Conservation (phyloP, 2,113 vertebrate genomes). For the Protomyctophum bolini region DNA sequence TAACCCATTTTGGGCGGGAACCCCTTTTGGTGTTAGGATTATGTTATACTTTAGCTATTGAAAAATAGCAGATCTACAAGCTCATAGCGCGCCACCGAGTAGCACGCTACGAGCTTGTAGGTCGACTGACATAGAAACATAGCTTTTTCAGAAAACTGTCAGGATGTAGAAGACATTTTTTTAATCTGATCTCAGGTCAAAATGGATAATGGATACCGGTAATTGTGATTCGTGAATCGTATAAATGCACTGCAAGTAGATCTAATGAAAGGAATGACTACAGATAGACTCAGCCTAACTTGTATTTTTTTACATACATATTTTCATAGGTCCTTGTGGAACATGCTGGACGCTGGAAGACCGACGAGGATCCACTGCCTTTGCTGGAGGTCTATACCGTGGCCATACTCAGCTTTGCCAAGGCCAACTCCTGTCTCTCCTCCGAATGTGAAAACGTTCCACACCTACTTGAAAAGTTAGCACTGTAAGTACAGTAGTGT, state of each 20-base stretch:
- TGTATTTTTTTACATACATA: slow-evolving; percentile 14
- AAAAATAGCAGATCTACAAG: no score
- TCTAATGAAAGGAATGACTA: neutral
- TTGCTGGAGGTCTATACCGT: slow-evolving; percentile 94
- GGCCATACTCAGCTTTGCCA: slow-evolving; percentile 93
- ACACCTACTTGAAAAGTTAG: slow-evolving; percentile 96
- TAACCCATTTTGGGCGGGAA: no score
- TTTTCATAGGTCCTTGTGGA: slow-evolving; percentile 90
- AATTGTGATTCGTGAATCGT: neutral
- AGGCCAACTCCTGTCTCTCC: slow-evolving; percentile 91
- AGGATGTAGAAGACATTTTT: no score
- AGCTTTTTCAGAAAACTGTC: no score
- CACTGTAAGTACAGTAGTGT: slow-evolving; percentile 87
- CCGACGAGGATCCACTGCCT: slow-evolving; percentile 93
- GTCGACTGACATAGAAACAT: no score
- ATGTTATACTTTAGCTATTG: no score
- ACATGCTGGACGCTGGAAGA: slow-evolving; percentile 95
- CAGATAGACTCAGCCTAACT: neutral
- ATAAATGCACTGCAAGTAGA: neutral
- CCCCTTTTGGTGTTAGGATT: no score
- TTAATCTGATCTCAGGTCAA: no score
- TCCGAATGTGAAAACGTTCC: slow-evolving; percentile 96
- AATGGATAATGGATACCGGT: no score
- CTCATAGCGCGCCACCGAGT: no score
- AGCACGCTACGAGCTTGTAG: no score